Evolutionary conservation across 2,797 vertebrate genomes (phyloP).

Genomic region (Nasua narica): DNA sequence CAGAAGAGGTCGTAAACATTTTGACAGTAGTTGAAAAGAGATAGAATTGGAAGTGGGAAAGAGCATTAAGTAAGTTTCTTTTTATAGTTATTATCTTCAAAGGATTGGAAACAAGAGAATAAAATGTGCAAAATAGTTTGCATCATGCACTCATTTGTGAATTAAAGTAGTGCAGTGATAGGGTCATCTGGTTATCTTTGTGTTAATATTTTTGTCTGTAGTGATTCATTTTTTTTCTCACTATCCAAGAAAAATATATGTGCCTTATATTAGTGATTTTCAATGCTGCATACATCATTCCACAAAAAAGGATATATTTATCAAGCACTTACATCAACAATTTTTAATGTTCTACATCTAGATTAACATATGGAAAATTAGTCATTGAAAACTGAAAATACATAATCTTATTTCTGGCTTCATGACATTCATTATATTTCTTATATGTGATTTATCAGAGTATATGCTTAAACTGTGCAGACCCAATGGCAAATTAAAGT

Average conservation of each 20-base stretch:
- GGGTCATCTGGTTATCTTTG: background rate
- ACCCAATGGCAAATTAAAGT: background rate
- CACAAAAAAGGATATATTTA: background rate
- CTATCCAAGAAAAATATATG: background rate
- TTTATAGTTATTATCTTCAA: background rate
- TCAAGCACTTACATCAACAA: background rate
- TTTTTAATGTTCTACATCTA: background rate
- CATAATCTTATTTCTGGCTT: background rate
- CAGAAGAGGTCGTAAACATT: background rate
- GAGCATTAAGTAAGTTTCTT: background rate
- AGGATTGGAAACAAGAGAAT: background rate
- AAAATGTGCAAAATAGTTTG: background rate
- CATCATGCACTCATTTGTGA: background rate
- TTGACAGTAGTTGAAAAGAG: background rate
- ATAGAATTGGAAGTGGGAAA: background rate
- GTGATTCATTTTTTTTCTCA: background rate
- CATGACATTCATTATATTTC: background rate
- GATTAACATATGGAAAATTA: background rate
- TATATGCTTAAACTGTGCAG: background rate
- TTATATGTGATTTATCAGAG: background rate
- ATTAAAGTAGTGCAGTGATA: background rate
- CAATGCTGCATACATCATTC: background rate
- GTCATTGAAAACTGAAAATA: background rate
- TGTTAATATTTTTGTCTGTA: background rate
- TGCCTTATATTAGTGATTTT: background rate